Conservation (phyloP, 2,113 vertebrate species). For the Zosterops pallidus region DNA sequence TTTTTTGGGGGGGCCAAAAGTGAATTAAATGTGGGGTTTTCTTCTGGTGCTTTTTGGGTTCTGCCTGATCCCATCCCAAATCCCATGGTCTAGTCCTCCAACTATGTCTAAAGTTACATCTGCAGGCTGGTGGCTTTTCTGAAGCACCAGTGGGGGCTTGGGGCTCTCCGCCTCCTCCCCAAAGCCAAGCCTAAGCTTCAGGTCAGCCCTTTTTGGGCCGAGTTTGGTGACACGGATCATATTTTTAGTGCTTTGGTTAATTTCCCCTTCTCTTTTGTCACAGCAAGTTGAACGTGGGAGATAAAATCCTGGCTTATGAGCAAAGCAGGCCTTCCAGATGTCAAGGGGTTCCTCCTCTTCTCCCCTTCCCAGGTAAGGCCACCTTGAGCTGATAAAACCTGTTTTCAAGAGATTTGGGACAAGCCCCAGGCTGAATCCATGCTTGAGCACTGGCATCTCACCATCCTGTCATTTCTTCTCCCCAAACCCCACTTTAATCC, state of each 20-base stretch:
- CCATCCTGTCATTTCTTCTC: background rate
- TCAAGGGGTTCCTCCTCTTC: fast-evolving
- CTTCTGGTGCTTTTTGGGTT: background rate
- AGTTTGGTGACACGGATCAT: fast-evolving
- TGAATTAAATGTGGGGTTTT: background rate
- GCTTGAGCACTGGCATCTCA: background rate
- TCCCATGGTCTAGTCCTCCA: background rate
- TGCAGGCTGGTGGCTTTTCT: background rate
- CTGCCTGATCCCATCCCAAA: background rate
- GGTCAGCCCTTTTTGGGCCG: background rate
- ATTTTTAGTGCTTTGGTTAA: background rate
- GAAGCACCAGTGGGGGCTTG: background rate
- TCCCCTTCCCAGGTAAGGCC: background rate
- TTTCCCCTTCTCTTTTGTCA: background rate
- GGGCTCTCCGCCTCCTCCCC: background rate
- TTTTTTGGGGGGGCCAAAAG: background rate
- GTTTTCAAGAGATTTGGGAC: background rate
- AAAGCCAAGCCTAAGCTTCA: background rate
- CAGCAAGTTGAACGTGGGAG: background rate
- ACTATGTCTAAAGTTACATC: background rate
- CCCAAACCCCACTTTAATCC: background rate
- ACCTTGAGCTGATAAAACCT: background rate
- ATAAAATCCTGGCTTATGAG: background rate
- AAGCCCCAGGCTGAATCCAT: background rate
- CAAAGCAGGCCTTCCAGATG: background rate